Base-by-base conservation (phyloP, 2,113 vertebrate species). In the Hemibagrus wyckioides region DNA sequence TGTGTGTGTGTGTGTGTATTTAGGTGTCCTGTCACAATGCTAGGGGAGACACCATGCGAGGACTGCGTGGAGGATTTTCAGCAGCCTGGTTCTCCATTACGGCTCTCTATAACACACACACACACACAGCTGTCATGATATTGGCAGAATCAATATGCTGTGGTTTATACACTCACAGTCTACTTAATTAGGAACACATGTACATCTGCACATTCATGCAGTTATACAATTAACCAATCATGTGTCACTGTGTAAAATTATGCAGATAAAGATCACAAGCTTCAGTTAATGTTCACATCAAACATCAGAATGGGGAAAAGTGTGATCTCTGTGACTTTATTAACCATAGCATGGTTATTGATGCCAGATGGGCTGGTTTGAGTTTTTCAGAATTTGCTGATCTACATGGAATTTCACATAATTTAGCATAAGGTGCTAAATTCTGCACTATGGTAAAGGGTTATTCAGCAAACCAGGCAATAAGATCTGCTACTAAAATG, bases 11-110 rank as follows among this genome's bases (percentile, higher is more conserved):
- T 85, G 44, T 88, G 89, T 90, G 67, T 36, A 39, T 73, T 23
- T 28, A 50, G 73, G 59, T 82, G 76, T 87, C 80, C 88, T 89
- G 15, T 97, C 97, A 99, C 98, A 97, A 99, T 91, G 97, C 96
- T 9, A 98, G 94, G 0, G 98, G 97, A 0, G 97, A 98, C 41
- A 95, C 94, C 94, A 96, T 91, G 87, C 96, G 93, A 0, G 97
- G 97, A 90, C 95, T 97, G 83, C 96, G 94, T 44, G 81, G 90
- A 6, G 89, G 94, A 86, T 92, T 95, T 86, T 98, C 98, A 0
- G 95, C 92, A 0, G 91, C 92, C 92, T 97, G 97, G 89, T 97
- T 94, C 1, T 99, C 98, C 2, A 94, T 91, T 71, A 99, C 95
- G 0, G 96, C 97, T 91, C 97, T 94, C 98, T 99, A 93, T 71